phyloP scores from a whole-genome alignment of 2,797 vertebrate genomes.

The Fratercula arctica region DNA sequence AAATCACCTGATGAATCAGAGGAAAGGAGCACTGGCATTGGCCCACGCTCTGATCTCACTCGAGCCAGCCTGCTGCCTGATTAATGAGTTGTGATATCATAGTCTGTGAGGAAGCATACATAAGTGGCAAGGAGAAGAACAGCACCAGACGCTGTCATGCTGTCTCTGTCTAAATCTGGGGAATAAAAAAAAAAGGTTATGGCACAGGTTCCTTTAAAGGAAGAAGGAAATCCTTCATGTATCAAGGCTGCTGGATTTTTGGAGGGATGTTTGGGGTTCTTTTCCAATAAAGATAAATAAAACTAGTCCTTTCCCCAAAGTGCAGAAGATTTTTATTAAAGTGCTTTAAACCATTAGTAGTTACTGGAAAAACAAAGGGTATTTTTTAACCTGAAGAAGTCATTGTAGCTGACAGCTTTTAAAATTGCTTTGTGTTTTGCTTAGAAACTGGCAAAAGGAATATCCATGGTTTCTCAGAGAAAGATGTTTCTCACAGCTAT shows the following conservation, averaged over 20 bases:
- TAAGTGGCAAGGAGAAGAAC: constrained; percentile 21
- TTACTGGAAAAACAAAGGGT: constrained; percentile 25
- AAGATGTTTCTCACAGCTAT: background rate
- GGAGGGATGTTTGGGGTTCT: background rate
- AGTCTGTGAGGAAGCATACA: constrained; percentile 42
- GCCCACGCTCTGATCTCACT: constrained; percentile 61
- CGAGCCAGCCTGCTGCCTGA: constrained; percentile 35
- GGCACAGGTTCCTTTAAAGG: background rate
- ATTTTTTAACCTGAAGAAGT: constrained; percentile 27
- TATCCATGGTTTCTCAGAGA: background rate
- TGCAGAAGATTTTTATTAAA: background rate
- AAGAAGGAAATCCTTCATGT: background rate
- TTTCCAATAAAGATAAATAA: background rate
- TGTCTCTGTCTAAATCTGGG: background rate
- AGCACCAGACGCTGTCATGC: background rate
- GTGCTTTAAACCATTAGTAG: constrained; percentile 17
- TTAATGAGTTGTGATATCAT: constrained; percentile 65
- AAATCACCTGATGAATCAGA: constrained; percentile 45
- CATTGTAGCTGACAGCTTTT: constrained; percentile 15
- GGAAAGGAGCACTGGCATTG: constrained; percentile 32
- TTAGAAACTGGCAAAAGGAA: background rate
- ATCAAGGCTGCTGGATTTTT: background rate
- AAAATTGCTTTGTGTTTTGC: constrained; percentile 33
- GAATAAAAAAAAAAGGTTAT: background rate
- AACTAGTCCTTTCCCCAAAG: background rate